These are phyloP conservation scores for Cygnus olor DNA, from an alignment of 2,797 vertebrate genomes.

Conservation along the genomic window DNA sequence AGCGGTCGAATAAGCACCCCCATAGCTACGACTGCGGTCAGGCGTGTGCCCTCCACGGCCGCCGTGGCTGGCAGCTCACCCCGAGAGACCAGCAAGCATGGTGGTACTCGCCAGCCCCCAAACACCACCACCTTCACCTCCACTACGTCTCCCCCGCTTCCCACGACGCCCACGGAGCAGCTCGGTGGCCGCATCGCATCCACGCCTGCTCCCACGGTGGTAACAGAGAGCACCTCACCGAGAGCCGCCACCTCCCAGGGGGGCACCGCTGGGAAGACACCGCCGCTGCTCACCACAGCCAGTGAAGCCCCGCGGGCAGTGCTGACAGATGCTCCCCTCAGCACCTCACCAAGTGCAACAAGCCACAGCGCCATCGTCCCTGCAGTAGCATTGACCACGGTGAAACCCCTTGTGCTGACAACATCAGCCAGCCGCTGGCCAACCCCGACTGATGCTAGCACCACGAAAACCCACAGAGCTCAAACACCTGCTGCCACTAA, in stretches of 20 bases:
- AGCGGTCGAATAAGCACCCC: constrained; percentile 48
- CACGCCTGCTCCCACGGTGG: background rate
- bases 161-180: constrained; percentile 57
- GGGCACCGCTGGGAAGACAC: constrained; percentile 10
- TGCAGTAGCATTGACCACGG: background rate
- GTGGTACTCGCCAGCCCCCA: constrained; percentile 49
- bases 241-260: constrained; percentile 13
- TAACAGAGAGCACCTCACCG: background rate
- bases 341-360: constrained; percentile 34
- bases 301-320: constrained; percentile 56
- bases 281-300: constrained; percentile 41
- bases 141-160: constrained; percentile 30
- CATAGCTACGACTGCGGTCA: background rate
- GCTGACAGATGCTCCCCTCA: constrained; percentile 30
- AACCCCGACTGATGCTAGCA: constrained; percentile 46
- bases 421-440: background rate
- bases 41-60: constrained; percentile 65
- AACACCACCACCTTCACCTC: constrained; percentile 51
- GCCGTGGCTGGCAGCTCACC: constrained; percentile 47
- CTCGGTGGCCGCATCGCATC: constrained; percentile 10
- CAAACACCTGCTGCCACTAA: constrained; percentile 53
- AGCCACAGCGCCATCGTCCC: background rate
- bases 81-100: constrained; percentile 54
- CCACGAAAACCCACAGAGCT: background rate
- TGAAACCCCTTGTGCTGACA: constrained; percentile 42